These are phyloP conservation scores for Spodoptera exigua DNA, from an alignment of 2,888 invertebrate genomes.

Conservation along the genomic window DNA sequence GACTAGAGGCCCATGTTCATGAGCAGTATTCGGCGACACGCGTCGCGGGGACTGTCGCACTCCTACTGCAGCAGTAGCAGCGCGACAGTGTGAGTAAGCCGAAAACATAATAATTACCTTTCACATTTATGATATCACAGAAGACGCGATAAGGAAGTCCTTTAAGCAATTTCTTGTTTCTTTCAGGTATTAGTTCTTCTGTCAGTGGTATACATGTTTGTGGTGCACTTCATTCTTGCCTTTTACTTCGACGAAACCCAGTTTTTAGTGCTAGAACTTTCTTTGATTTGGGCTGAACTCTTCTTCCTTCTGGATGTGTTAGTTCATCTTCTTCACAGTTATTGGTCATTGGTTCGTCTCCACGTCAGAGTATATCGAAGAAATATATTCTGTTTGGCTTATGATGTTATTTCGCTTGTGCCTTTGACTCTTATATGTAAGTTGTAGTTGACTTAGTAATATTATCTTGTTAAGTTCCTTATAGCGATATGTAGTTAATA, in stretches of 20 bases:
- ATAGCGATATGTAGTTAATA: no score
- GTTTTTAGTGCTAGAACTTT: constrained; percentile 57
- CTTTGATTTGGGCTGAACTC: constrained; percentile 63
- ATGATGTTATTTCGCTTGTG: constrained; percentile 70
- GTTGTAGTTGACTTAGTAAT: constrained; percentile 50
- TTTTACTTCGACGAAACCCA: constrained; percentile 63
- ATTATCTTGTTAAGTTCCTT: no score
- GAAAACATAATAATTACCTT: no score
- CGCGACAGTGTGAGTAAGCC: no score
- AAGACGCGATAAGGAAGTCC: no score
- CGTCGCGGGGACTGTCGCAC: no score
- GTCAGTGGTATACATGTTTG: constrained; percentile 69
- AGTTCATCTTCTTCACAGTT: constrained; percentile 70
- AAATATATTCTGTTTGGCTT: constrained; percentile 62
- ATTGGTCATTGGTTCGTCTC: constrained; percentile 75
- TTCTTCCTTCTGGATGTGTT: constrained; percentile 71
- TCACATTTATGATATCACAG: no score
- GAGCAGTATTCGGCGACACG: no score
- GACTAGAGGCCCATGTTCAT: no score
- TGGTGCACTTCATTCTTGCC: constrained; percentile 69
- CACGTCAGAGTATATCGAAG: constrained; percentile 74
- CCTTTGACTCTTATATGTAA: constrained; percentile 73
- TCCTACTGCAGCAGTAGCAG: no score
- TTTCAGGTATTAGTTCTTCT: constrained; percentile 72
- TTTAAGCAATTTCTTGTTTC: no score